Evolutionary conservation across 2,113 vertebrate species (phyloP).

Genomic region (Phocoena phocoena): DNA sequence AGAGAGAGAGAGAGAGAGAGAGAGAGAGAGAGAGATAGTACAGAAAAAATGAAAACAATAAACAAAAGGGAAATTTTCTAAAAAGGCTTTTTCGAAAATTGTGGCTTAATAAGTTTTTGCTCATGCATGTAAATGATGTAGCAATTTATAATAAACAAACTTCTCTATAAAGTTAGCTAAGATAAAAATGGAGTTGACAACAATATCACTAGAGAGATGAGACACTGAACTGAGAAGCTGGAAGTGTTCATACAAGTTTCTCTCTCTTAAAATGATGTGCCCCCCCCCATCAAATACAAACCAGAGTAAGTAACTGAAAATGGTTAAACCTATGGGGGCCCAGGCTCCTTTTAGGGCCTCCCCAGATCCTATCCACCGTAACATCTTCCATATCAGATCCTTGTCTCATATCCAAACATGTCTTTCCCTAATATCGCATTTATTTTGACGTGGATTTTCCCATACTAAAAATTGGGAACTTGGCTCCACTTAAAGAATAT

Average conservation of each 20-base stretch:
- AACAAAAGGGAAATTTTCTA: not conserved
- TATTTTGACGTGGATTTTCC: not conserved
- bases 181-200: not conserved
- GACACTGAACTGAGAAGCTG: accelerated
- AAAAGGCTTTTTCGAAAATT: not conserved
- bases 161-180: not conserved
- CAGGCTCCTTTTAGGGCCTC: accelerated
- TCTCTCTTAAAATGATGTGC: not conserved
- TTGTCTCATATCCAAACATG: not conserved
- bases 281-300: accelerated
- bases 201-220: not conserved
- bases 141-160: not conserved
- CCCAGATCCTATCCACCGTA: accelerated
- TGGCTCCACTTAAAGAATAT: not conserved
- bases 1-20: not conserved
- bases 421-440: not conserved
- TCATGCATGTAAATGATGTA: no score
- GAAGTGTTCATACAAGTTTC: not conserved
- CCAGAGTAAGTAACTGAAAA: not conserved
- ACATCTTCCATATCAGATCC: accelerated
- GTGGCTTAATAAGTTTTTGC: not conserved
- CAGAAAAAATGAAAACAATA: not conserved
- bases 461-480: not conserved
- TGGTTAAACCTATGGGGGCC: accelerated
- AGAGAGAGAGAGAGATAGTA: no score